These are phyloP conservation scores for Prionailurus viverrinus DNA, from an alignment of 2,113 vertebrate genomes.

Conservation along the genomic window DNA sequence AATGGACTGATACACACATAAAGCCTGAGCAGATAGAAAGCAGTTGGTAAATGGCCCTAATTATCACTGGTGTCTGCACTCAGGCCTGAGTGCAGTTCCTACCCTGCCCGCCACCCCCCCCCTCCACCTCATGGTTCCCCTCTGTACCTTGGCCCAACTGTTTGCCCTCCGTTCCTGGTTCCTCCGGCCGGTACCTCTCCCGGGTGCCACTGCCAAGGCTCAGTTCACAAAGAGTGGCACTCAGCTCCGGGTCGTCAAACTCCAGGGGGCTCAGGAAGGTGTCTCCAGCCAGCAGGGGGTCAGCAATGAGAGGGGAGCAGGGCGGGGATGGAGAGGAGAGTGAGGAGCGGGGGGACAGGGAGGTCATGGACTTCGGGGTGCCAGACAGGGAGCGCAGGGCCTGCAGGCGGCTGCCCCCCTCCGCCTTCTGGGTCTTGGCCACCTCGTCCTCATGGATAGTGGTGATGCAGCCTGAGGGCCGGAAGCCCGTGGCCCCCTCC, in stretches of 20 bases:
- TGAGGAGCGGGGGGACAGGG: slow-evolving; percentile 95
- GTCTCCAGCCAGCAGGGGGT: slow-evolving; percentile 92
- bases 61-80: neutral
- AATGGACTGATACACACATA: fast-evolving
- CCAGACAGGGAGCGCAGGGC: slow-evolving; percentile 91
- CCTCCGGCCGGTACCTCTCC: slow-evolving; percentile 86
- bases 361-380: slow-evolving; percentile 95
- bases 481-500: slow-evolving; percentile 90
- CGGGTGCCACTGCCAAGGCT: slow-evolving; percentile 74
- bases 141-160: slow-evolving; percentile 87
- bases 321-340: slow-evolving; percentile 97
- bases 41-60: neutral
- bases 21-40: neutral
- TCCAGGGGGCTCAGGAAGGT: slow-evolving; percentile 89
- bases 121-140: fast-evolving
- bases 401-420: slow-evolving; percentile 87
- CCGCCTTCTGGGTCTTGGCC: slow-evolving; percentile 87
- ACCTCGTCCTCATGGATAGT: slow-evolving; percentile 97
- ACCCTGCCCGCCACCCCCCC: no score
- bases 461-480: slow-evolving; percentile 96
- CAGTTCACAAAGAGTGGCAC: slow-evolving; percentile 89
- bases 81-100: neutral
- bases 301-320: slow-evolving; percentile 94
- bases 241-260: slow-evolving; percentile 90
- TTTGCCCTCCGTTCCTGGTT: slow-evolving; percentile 83